Percentiles rank a stretch among this genome's conserved stretches.
Conservation (phyloP, 2,888 invertebrate species). For the Poecilobothrus nobilitatus region DNA sequence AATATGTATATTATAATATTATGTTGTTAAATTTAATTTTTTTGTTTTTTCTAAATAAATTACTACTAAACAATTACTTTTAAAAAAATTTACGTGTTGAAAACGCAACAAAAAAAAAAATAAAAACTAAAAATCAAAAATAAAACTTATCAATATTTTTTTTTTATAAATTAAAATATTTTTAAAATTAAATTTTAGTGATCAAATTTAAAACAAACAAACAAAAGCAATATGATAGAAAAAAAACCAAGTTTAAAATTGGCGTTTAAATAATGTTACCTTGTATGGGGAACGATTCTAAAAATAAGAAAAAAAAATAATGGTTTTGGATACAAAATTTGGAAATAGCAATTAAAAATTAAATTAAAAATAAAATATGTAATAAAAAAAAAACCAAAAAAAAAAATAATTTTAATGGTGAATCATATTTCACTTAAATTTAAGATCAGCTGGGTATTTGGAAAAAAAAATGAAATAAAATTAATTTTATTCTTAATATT, state of each 20-base stretch:
- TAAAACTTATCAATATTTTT: too few species aligned
- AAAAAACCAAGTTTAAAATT: neutral
- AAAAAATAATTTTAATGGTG: slow-evolving; percentile 8
- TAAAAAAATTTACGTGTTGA: too few species aligned
- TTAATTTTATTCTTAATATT: too few species aligned
- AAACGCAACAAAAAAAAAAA: too few species aligned
- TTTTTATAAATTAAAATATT: too few species aligned
- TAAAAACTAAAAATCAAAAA: too few species aligned
- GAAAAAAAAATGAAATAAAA: neutral
- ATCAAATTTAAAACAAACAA: neutral
- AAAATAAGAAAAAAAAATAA: slow-evolving; percentile 19
- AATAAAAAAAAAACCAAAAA: neutral
- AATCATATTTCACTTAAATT: neutral
- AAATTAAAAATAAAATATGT: slow-evolving; percentile 9
- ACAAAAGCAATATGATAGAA: neutral
- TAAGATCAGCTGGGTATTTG: neutral
- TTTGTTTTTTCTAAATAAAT: too few species aligned
- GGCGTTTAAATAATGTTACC: slow-evolving; percentile 14
- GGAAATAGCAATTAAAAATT: neutral
- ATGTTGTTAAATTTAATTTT: too few species aligned
- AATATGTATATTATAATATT: too few species aligned
- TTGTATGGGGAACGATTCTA: slow-evolving; percentile 21
- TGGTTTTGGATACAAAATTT: slow-evolving; percentile 1
- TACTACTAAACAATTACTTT: too few species aligned
- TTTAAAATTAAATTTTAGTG: too few species aligned